Evolutionary conservation across 2,888 invertebrate species (phyloP), one percentile per base, ranked within the genome.

Genomic region (Bembecia ichneumoniformis): DNA sequence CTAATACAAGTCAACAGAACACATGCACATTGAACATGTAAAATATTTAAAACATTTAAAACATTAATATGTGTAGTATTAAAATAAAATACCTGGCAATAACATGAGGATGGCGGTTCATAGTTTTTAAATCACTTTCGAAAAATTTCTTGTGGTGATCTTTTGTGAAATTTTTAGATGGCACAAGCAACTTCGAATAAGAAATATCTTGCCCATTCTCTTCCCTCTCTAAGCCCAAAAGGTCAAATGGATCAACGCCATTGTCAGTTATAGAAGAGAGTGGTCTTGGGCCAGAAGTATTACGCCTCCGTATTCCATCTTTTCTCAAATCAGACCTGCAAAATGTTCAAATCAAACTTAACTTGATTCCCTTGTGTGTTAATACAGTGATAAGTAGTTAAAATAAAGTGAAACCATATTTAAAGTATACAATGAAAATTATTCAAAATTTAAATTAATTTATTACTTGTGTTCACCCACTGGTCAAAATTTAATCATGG

Each of bases 161-260:
- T 54, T 83, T 73, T 15, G 80, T 78, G 55, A 74, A 76, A 35
- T 82, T 64, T 59, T 78, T 89, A 15, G 96, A 93, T 47, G 96
- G 94, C 49, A 94, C 91, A 56, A 97, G 82, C 52, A 96, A 82
- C 71, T 94, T 93, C 36, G 94, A 94, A 80, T 96, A 97, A 14
- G 97, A 97, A 62, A 96, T 91, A 78, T 96, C 96, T 93, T 96
- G 96, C 49, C 96, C 96, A 76, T 95, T 94, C 74, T 93, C 92
- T 55, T 91, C 92, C 70, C 90, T 89, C 68, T 96, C 94, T 53
- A 96, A 89, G 35, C 96, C 96, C 52, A 97, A 82, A 40, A 95
- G 90, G 72, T 95, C 93, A 77, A 96, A 95, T 35, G 96, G 94
- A 88, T 96, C 96, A 54, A 93, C 82, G 28, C 91, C 90, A 74